These are phyloP conservation scores for Catostomus latipinnis DNA, from an alignment of 2,797 vertebrate genomes.

Conservation along the genomic window DNA sequence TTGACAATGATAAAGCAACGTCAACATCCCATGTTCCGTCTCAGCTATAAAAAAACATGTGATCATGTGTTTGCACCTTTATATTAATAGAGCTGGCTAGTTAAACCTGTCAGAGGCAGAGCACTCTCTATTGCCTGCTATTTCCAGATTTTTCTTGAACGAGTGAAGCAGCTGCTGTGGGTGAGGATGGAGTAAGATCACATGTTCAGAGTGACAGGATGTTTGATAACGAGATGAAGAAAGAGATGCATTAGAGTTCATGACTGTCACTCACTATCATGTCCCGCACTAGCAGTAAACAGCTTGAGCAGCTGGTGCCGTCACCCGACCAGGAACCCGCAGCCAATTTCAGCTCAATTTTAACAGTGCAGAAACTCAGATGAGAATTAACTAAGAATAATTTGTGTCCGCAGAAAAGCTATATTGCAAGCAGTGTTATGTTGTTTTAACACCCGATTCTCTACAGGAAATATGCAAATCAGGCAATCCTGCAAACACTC, in stretches of 20 bases:
- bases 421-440: too few species aligned
- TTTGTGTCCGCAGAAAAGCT: too few species aligned
- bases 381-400: too few species aligned
- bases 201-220: conserved; percentile 41
- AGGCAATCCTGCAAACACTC: too few species aligned
- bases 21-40: not conserved
- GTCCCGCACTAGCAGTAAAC: conserved; percentile 5
- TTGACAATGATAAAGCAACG: not conserved
- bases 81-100: conserved; percentile 46
- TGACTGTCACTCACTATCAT: conserved; percentile 36
- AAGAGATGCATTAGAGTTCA: conserved; percentile 24
- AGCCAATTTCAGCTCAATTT: not conserved
- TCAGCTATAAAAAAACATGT: conserved; percentile 41
- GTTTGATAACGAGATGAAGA: conserved; percentile 64
- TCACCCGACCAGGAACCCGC: not conserved
- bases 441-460: too few species aligned
- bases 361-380: not conserved
- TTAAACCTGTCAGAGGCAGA: conserved; percentile 49
- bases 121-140: conserved; percentile 36
- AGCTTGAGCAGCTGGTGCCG: conserved; percentile 28
- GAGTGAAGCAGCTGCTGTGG: conserved; percentile 59
- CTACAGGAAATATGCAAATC: too few species aligned
- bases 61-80: conserved; percentile 59
- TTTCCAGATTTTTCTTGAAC: conserved; percentile 27
- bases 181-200: conserved; percentile 50